Conservation (phyloP, 2,797 vertebrate species). For the Clarias pachynema region DNA sequence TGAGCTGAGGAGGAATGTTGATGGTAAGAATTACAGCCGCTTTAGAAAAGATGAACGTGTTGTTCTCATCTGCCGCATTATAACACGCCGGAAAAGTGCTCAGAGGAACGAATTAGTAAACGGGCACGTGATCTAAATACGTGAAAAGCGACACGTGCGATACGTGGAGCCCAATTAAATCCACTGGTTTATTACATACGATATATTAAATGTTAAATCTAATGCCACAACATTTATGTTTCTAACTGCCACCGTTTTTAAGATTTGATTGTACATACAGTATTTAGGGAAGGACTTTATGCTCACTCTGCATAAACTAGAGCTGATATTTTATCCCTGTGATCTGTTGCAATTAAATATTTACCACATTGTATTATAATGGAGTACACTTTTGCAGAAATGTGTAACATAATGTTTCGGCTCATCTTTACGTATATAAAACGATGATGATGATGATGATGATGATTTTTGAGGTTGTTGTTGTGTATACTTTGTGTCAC, state of each 20-base stretch:
- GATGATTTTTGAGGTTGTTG: neutral
- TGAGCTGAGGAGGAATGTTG: neutral
- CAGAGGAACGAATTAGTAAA: neutral
- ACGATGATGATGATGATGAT: neutral
- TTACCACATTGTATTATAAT: neutral
- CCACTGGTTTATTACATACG: no score
- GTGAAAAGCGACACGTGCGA: neutral
- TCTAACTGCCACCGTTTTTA: no score
- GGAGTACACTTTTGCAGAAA: neutral
- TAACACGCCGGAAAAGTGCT: neutral
- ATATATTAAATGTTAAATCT: no score
- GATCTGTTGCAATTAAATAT: neutral
- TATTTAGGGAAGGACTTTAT: no score
- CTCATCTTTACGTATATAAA: neutral
- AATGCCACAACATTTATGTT: no score
- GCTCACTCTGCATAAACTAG: no score
- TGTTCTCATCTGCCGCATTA: neutral
- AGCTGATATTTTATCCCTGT: neutral
- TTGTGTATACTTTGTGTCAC: neutral
- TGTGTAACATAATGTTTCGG: neutral
- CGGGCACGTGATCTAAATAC: slow-evolving; percentile 1
- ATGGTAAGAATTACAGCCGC: neutral
- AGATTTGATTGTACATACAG: no score
- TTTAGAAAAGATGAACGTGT: neutral
- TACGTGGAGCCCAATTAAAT: neutral